A percentile compares a stretch with the other conserved stretches of the same genome.
Conservation (phyloP, 2,797 vertebrate genomes). For the Neoniphon sammara region DNA sequence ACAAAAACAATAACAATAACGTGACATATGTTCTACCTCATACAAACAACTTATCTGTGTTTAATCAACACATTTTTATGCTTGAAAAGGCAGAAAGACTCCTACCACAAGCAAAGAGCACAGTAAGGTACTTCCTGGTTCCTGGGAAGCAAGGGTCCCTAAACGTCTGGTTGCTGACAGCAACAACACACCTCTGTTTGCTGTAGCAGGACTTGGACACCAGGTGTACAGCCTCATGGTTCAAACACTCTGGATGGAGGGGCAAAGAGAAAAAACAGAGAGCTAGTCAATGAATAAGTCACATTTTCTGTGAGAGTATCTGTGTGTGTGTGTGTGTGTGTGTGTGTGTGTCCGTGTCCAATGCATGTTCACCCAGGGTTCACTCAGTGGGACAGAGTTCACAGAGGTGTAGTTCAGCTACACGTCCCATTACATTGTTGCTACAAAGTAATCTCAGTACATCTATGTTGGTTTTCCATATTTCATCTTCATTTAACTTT, state of each 20-base stretch:
- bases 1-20: constrained; percentile 29
- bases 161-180: constrained; percentile 87
- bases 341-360: not conserved
- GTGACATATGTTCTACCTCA: not conserved
- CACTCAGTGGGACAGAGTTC: no score
- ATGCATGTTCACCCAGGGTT: no score
- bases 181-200: constrained; percentile 89
- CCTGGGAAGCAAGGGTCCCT: constrained; percentile 92
- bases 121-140: constrained; percentile 92
- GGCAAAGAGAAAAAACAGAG: constrained; percentile 21
- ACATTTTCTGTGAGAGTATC: not conserved
- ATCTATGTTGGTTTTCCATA: no score
- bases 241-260: constrained; percentile 89
- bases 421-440: no score
- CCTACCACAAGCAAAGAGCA: constrained; percentile 95
- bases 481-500: no score
- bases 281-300: not conserved
- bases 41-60: not conserved
- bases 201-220: constrained; percentile 90
- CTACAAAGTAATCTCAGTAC: no score
- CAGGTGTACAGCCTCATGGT: constrained; percentile 86
- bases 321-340: not conserved
- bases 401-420: no score
- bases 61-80: constrained; percentile 5
- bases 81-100: constrained; percentile 46